phyloP scores from a whole-genome alignment of 2,113 vertebrate genomes.

The Pedetes capensis region DNA sequence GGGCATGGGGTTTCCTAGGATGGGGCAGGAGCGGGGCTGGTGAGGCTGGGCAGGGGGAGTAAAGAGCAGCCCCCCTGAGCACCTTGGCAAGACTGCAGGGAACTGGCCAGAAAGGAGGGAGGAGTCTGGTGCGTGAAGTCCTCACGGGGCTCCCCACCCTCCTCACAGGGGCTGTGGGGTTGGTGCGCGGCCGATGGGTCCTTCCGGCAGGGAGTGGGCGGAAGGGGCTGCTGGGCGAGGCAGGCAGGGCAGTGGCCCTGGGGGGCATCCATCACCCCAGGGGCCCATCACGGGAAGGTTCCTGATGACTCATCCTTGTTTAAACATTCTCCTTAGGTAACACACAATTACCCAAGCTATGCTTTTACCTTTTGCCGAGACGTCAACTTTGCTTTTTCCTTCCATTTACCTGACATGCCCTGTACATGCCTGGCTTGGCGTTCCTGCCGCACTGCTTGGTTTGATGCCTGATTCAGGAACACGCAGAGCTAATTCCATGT shows the following conservation, averaged over 20 bases:
- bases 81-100: background rate
- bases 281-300: background rate
- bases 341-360: background rate
- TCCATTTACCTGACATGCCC: background rate
- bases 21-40: too few relatives aligned
- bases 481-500: background rate
- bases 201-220: accelerated
- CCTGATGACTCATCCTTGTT: background rate
- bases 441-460: background rate
- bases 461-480: background rate
- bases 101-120: background rate
- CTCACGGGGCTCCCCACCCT: too few relatives aligned
- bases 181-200: too few relatives aligned
- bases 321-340: background rate
- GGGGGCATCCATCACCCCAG: background rate
- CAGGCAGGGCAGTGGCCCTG: too few relatives aligned
- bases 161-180: background rate
- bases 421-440: background rate
- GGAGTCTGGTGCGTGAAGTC: background rate
- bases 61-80: background rate
- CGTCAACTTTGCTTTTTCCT: background rate
- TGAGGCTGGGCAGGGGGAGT: background rate
- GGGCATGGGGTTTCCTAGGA: too few relatives aligned
- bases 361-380: background rate
- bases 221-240: too few relatives aligned